Base-by-base conservation (phyloP, 2,888 invertebrate genomes). In the Diaphora mendica region DNA sequence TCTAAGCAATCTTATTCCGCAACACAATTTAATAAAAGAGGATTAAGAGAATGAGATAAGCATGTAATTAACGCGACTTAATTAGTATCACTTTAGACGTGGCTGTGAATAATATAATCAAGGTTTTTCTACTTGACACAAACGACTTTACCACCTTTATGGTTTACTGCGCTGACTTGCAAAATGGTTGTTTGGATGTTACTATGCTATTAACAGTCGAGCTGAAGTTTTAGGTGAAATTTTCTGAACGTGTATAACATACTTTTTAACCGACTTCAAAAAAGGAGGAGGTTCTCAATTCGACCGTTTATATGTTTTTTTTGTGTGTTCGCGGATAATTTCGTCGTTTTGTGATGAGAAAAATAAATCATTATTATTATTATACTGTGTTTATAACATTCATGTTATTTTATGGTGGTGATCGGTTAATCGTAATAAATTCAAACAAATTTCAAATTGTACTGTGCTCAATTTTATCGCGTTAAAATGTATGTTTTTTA, bases 21-120 rank as follows among this genome's bases (percentile, higher is more conserved):
- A 72, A 72, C 26, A 44, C 59, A 65, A 64, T 55, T 65, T 73
- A 20, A 67, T 68, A 20, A 59, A 72, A 75, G 73, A 64, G 65
- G 74, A 71, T 73, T 55, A 67, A 30, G 62, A 62, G 62, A 77
- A 71, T 69, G 26, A 76, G 74, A 67, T 74, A 71, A 74, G 11
- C 70, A 66, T 71, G 74, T 80, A 74, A 84, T 75, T 69, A 75
- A 44, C 71, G 59, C 65, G 42, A 71, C 65, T 71, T 75, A 75
- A 82, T 84, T 82, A 84, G 68, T 74, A 81, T 71, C 71, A 71
- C 72, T 76, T 82, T 74, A 68, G 80, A 17, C 73, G 68, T 70
- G 30, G 64, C 55, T 68, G 71, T 77, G 75, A 73, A 74, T 78
- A 78, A 67, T 71, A 72, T 74, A 73, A 78, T 71, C 74, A 78